Conservation (phyloP, 2,113 vertebrate genomes). For the Psilopsiagon aurifrons region DNA sequence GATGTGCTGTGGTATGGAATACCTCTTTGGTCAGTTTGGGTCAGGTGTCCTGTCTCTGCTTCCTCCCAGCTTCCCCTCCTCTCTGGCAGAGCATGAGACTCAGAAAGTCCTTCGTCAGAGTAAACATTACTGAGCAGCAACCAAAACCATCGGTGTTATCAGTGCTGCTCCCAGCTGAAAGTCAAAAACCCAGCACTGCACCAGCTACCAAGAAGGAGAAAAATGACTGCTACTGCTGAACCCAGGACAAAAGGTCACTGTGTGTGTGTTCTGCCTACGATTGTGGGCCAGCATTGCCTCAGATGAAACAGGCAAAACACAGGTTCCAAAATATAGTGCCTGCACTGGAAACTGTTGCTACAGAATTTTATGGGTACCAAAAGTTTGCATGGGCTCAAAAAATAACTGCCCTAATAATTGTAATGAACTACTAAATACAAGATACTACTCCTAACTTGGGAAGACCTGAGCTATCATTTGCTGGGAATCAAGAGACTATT, state of each 20-base stretch:
- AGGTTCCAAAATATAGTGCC: background rate
- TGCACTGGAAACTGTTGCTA: background rate
- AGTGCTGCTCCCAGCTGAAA: too few relatives aligned
- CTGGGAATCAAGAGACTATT: background rate
- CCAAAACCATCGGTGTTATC: too few relatives aligned
- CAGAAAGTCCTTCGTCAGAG: too few relatives aligned
- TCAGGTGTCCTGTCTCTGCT: too few relatives aligned
- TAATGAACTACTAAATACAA: background rate
- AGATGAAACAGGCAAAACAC: background rate
- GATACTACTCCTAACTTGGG: background rate
- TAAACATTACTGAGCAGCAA: too few relatives aligned
- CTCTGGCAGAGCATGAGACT: too few relatives aligned
- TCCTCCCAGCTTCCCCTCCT: too few relatives aligned
- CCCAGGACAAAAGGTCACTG: background rate
- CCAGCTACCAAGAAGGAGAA: too few relatives aligned
- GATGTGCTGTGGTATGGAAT: too few relatives aligned
- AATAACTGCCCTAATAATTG: background rate
- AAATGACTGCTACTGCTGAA: too few relatives aligned
- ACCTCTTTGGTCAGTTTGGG: too few relatives aligned
- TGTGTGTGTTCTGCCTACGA: background rate
- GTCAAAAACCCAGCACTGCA: too few relatives aligned
- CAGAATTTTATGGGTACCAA: background rate
- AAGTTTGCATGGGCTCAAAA: background rate
- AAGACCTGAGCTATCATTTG: background rate
- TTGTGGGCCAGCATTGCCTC: background rate